Conservation (phyloP, 2,113 vertebrate genomes). For the Lota lota region DNA sequence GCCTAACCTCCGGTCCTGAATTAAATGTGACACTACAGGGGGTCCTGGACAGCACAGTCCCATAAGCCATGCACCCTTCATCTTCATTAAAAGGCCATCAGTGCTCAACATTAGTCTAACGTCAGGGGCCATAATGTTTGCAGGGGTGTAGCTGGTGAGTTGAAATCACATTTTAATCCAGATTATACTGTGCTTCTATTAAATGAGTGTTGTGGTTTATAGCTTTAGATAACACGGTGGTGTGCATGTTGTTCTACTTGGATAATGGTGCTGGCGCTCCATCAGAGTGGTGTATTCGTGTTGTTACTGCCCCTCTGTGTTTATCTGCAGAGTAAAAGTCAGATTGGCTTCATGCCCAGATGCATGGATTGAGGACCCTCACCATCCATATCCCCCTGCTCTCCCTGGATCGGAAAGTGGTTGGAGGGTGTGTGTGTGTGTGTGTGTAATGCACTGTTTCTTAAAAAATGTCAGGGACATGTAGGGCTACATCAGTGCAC, state of each 20-base stretch:
- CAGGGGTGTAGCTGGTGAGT: slow-evolving; percentile 13
- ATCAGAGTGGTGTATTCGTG: slow-evolving; percentile 17
- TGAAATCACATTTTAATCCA: slow-evolving; percentile 43
- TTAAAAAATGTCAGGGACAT: background rate
- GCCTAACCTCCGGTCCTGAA: slow-evolving; percentile 51
- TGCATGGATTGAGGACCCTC: slow-evolving; percentile 60
- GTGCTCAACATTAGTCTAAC: slow-evolving; percentile 21
- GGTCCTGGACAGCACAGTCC: slow-evolving; percentile 30
- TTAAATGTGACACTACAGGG: slow-evolving; percentile 45
- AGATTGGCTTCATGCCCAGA: slow-evolving; percentile 64
- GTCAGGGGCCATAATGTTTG: slow-evolving; percentile 30
- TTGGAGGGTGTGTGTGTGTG: slow-evolving; percentile 1
- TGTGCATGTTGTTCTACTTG: slow-evolving; percentile 32
- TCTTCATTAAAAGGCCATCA: slow-evolving; percentile 38
- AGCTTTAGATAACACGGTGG: slow-evolving; percentile 28
- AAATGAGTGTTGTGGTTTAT: slow-evolving; percentile 22
- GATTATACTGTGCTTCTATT: slow-evolving; percentile 34
- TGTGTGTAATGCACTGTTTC: slow-evolving; percentile 18
- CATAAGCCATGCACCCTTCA: slow-evolving; percentile 22
- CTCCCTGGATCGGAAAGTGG: slow-evolving; percentile 15
- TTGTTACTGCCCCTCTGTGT: slow-evolving; percentile 36
- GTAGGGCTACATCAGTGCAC: too few species aligned
- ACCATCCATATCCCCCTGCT: slow-evolving; percentile 16
- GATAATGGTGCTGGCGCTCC: slow-evolving; percentile 47
- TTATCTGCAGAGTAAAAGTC: slow-evolving; percentile 57